Evolutionary conservation across 2,888 invertebrate species (phyloP), one percentile per base, ranked within the genome.

Genomic region (Nasonovia ribisnigri): DNA sequence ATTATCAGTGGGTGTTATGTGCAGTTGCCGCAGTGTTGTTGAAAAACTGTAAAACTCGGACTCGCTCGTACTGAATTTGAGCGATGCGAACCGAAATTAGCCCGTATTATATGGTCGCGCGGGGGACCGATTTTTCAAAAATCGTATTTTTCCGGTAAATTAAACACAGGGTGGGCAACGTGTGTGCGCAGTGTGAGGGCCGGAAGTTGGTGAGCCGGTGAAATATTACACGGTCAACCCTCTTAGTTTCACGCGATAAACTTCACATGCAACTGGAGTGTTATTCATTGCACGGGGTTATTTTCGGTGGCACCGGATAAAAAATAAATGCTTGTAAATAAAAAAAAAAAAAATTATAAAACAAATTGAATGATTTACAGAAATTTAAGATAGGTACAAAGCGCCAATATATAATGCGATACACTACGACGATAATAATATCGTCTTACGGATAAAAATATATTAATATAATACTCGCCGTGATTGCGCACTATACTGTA

Each of bases 201-300:
- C 90, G 93, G 93, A 93, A 93, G 93, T 93, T 54, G 93, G 93
- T 60, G 93, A 93, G 90, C 84, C 93, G 90, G 90, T 93, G 93
- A 93, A 93, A 93, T 93, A 93, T 93, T 93, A 93, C 93, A 93
- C 93, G 93, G 93, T 93, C 93, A 90, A 93, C 93, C 93, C 93
- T 93, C 93, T 93, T 93, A 93, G 93, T 93, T 93, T 93, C 93
- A 90, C 93, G 90, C 93, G 90, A 93, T 93, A 93, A 93, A 93
- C 93, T 93, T 90, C 93, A 90, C 93, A 86, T 60, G 93, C 93
- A 43, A 93, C 86, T 90, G 43, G 60, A 90, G 93, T 90, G 90
- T 93, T 87, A 90, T 93, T 93, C 90, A 86, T 90, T 90, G 93
- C 90, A 6, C 77, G 77, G 90, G 48, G 90, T 86, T 86, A 86